Base-by-base conservation (phyloP, 2,888 invertebrate genomes). In the Acleris laterana region DNA sequence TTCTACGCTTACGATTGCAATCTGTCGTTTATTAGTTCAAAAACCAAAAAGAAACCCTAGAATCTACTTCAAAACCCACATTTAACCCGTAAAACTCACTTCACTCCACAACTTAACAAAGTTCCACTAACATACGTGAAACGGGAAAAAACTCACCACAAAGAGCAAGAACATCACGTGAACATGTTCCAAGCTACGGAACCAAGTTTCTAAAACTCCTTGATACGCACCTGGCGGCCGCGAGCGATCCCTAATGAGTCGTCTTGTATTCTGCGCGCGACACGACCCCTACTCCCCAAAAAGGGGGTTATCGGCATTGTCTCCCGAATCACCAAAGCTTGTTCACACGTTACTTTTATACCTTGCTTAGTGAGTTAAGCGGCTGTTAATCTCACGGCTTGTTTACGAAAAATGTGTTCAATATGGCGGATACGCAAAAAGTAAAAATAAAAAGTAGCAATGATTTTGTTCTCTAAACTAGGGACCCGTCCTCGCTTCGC, bases 191-290 rank as follows among this genome's bases (percentile, higher is more conserved):
- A 16, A 46, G 17, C 46, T 46, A 17, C 46, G 17, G 16, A 16
- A n/a, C 46, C 46, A 16, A 17, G 17, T 16, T 46, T n/a, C n/a
- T 6, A 46, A 46, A 46, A 46, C 46, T 46, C 17, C 46, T 46
- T 16, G 46, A 46, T 46, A 6, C 17, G 46, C 55, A 55, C 55
- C 55, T 55, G 55, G 5, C 38, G 53, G 53, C 55, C 55, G 55
- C 55, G 42, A 55, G 55, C 55, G 42, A 42, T 42, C 55, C 22
- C 55, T 55, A 55, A 55, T 55, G 55, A 55, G 20, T 55, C 55
- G 55, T 55, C 55, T 55, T 55, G 55, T 55, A 55, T 55, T 55
- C 55, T 20, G 55, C 55, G 6, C 55, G 55, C 55, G 55, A 55
- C 55, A 55, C 42, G 55, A 55, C 38, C 38, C 38, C 19, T 9